Percentiles rank a stretch among this genome's conserved stretches.
Evolutionary conservation across 2,113 vertebrate species (phyloP).

Genomic region (Nothocercus julius): DNA sequence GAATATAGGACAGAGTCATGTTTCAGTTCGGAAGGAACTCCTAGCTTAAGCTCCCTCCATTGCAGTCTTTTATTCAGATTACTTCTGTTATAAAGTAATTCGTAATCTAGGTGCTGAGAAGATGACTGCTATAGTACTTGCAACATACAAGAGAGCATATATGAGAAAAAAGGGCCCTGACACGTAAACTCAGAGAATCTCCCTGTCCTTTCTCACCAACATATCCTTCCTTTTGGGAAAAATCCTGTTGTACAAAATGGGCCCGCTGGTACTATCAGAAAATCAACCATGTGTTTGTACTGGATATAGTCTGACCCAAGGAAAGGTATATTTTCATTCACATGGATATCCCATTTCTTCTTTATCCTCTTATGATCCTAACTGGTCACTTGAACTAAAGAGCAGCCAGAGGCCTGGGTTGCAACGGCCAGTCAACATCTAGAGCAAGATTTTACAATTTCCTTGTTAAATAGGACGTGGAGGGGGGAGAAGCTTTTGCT

Average conservation of each 20-base stretch:
- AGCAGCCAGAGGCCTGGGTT: not conserved
- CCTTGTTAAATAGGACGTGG: not conserved
- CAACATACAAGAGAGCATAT: not conserved
- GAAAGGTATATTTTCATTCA: not conserved
- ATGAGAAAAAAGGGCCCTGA: not conserved
- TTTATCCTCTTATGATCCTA: not conserved
- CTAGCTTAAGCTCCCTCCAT: not conserved
- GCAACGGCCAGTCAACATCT: not conserved
- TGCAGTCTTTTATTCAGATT: not conserved
- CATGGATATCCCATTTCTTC: not conserved
- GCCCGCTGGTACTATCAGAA: not conserved
- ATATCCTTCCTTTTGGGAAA: not conserved
- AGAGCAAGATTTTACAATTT: not conserved
- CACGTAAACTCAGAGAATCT: not conserved
- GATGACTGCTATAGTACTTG: not conserved
- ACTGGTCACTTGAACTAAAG: not conserved
- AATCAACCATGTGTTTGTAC: not conserved
- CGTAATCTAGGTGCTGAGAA: not conserved
- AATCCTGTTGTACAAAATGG: not conserved
- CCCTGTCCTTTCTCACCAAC: not conserved
- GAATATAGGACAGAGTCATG: not conserved
- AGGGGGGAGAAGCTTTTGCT: not conserved
- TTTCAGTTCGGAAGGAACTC: not conserved
- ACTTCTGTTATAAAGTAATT: not conserved
- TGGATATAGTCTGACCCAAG: not conserved